Base-by-base conservation (phyloP, 1,140 invertebrate species). In the Drosophila kurseongensis region DNA sequence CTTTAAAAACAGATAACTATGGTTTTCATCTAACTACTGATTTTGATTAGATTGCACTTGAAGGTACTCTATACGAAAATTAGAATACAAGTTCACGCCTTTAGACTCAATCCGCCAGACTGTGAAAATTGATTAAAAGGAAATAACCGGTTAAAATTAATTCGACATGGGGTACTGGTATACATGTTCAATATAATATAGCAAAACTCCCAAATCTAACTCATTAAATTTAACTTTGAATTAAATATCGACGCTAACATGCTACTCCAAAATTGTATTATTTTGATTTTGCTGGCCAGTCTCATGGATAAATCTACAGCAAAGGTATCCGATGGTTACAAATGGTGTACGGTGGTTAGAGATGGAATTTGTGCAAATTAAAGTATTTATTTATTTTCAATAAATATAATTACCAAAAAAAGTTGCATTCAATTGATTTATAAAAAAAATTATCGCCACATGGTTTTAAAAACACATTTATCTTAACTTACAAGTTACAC, bases 271-370 rank as follows among this genome's bases (percentile, higher is more conserved):
- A 32, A 4, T 23, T 32, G 1, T 18, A 8, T 32, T 23, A 14
- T 23, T 12, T n/a, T 10, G 7, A 14, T 42, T 59, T 18, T 62
- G 9, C 36, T 62, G 18, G 29, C 9, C 3, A 12, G 2, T 5
- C 38, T 42, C 1, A n/a, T 61, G 5, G 5, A 10, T 10, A 16
- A 18, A 13, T 18, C 59, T 10, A n/a, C 4, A 10, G 38, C 8
- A 2, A 6, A n/a, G 8, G 4, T 8, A 29, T 12, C 14, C 4
- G 8, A 35, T 2, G 48, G n/a, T 8, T 61, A 29, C 35, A 61
- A 41, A 41, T 61, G 35, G 59, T 61, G 59, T 12, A 56, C 35
- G 3, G 18, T 10, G 48, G 35, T 2, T 7, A n/a, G 5, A 61
- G 14, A 58, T 41, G 52, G 52, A 8, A 0, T 23, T 0, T 42